Evolutionary conservation across 1,140 invertebrate species (phyloP), one percentile per base, ranked within the genome.

Genomic region (Apis mellifera): DNA sequence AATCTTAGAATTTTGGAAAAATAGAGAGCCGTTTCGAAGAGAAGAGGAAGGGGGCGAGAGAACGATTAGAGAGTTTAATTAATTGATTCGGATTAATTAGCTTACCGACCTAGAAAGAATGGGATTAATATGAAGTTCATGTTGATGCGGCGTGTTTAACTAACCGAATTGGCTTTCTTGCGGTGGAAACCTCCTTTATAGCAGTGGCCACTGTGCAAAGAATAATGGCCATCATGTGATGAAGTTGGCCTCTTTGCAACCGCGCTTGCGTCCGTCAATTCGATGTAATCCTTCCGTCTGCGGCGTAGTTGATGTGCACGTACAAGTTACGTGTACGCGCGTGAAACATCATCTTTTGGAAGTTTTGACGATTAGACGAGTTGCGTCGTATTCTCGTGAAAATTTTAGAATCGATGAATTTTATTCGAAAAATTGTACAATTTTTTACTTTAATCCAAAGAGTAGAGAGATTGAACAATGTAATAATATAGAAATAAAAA

Each of bases 41-140:
- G 32, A 42, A 42, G 32, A 42, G 7, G 32, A 42, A 7, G 32
- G 32, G 48, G 17, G 1, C 48, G 9, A 48, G 7, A 11, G 9
- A 32, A 21, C 8, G 32, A n/a, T n/a, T n/a, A n/a, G 3, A n/a
- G 17, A 15, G 0, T 60, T 60, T 60, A 74, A 32, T 42, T 42
- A 42, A n/a, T 12, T 23, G 42, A 70, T 71, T 64, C n/a, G 59
- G 26, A 42, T 69, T 59, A 75, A 82, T 26, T 71, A 42, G 50
- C 60, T 68, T 76, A 82, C 83, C 68, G 66, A 84, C 78, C 73
- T 66, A 77, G 50, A 62, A 77, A 77, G 48, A 82, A 82, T 17
- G 83, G 68, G 52, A 82, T 82, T 62, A 82, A 13, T 26, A 59
- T 60, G 79, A 72, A 60, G 68, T 69, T 65, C 73, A 82, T 84